phyloP scores from a whole-genome alignment of 2,113 vertebrate genomes.

The Nothocercus julius region DNA sequence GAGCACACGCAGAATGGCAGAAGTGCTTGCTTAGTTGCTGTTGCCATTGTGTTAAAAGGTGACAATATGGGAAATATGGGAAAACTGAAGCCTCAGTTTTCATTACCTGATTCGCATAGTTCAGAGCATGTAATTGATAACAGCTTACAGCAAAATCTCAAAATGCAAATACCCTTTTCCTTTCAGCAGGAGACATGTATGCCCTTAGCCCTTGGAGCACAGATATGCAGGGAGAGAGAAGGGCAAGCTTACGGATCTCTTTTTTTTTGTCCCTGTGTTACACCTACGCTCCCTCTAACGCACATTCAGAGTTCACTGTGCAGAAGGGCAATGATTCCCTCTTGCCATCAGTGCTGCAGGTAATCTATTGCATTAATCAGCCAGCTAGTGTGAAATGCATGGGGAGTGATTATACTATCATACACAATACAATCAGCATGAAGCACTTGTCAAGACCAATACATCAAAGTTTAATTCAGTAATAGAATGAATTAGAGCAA shows the following conservation, averaged over 20 bases:
- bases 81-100: neutral
- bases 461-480: constrained; percentile 84
- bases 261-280: neutral
- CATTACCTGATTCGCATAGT: neutral
- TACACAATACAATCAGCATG: constrained; percentile 80
- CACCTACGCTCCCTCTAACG: neutral
- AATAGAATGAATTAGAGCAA: constrained; percentile 82
- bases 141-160: neutral
- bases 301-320: neutral
- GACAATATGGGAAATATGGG: neutral
- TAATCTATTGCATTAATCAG: constrained; percentile 83
- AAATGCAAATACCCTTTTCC: neutral
- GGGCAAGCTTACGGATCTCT: neutral
- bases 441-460: constrained; percentile 83
- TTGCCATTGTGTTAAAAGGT: neutral
- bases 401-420: constrained; percentile 83
- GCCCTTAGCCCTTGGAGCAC: neutral
- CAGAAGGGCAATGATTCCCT: constrained; percentile 57
- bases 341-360: constrained; percentile 71
- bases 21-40: neutral
- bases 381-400: constrained; percentile 78
- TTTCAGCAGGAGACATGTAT: neutral
- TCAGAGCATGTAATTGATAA: neutral
- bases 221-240: neutral
- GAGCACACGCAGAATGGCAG: neutral